Evolutionary conservation across 2,113 vertebrate genomes (phyloP), one percentile per base, ranked within the genome.

Genomic region (Junco hyemalis): DNA sequence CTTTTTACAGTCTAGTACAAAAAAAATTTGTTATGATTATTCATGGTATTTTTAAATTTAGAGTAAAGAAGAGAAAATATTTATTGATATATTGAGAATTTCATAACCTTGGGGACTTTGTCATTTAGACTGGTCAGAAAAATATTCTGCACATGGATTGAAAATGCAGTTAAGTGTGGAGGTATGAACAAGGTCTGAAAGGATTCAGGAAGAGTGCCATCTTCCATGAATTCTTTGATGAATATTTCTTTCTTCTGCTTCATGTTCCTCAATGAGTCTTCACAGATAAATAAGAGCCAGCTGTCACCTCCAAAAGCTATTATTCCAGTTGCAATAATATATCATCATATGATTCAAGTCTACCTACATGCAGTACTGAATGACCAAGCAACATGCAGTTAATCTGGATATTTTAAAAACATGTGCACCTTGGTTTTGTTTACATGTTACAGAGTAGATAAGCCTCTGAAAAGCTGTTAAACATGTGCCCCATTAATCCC

Each of bases 31-130:
- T 7, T 50, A 72, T 44, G 20, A 42, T 82, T 57, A 33, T 72
- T 66, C 35, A 29, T 35, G 50, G 21, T 36, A 76, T 53, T 85
- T 24, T 28, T 60, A 94, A 77, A 90, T 88, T 74, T 92, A 51
- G 47, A 76, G 31, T 81, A 95, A 50, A 72, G 31, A 70, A 92
- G 56, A 61, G 28, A 72, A 92, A 92, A 88, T 69, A 53, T 51
- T 42, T 63, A 21, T 57, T 69, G 33, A 56, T 25, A 35, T 33
- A 53, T 15, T 33, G 28, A 68, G 40, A 93, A 80, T 87, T 56
- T 82, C 18, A 18, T 42, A 23, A 71, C 8, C 14, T 29, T 66
- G 11, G 25, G 3, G 8, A 44, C 5, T 69, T 50, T 23, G 2
- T 2, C 22, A n/a, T 69, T 69, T 64, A 66, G 19, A 35, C 7